A percentile compares a stretch with the other conserved stretches of the same genome.
Conservation (phyloP, 1,140 invertebrate species). For the Scaptomyza hsui region DNA sequence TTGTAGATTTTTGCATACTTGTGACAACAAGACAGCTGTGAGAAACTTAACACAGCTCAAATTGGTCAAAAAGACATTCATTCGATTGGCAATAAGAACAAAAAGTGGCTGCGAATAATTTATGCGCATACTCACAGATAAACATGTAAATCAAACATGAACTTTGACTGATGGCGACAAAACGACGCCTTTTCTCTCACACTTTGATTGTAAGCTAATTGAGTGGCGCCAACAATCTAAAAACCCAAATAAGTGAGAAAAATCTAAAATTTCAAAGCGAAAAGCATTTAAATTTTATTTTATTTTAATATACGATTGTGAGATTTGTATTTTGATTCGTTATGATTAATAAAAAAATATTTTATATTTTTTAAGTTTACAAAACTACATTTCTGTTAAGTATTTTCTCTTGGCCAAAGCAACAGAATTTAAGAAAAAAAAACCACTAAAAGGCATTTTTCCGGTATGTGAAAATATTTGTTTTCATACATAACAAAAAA, state of each 20-base stretch:
- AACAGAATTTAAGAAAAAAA: constrained; percentile 2
- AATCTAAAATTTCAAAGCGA: too few species aligned
- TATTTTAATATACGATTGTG: too few species aligned
- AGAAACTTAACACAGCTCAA: constrained; percentile 79
- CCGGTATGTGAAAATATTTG: constrained; percentile 51
- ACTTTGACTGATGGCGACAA: constrained; percentile 79
- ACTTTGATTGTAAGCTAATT: constrained; percentile 52
- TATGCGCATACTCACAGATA: constrained; percentile 62
- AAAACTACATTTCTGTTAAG: background rate
- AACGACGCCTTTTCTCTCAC: constrained; percentile 53
- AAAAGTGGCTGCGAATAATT: constrained; percentile 45
- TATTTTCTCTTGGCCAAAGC: background rate
- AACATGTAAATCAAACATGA: constrained; percentile 80
- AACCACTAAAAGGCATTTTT: constrained; percentile 30
- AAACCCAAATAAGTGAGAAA: too few species aligned
- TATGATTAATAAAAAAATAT: too few species aligned
- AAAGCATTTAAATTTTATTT: too few species aligned
- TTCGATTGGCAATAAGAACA: constrained; percentile 17
- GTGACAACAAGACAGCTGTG: constrained; percentile 46
- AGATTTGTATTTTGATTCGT: too few species aligned
- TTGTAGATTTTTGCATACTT: constrained; percentile 40
- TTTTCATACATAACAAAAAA: background rate
- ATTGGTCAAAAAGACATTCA: constrained; percentile 67
- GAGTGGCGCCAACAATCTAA: constrained; percentile 65
- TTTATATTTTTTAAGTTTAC: too few species aligned